A percentile compares a stretch with the other conserved stretches of the same genome.
Evolutionary conservation across 2,113 vertebrate species (phyloP).

Genomic region (Podarcis raffonei): DNA sequence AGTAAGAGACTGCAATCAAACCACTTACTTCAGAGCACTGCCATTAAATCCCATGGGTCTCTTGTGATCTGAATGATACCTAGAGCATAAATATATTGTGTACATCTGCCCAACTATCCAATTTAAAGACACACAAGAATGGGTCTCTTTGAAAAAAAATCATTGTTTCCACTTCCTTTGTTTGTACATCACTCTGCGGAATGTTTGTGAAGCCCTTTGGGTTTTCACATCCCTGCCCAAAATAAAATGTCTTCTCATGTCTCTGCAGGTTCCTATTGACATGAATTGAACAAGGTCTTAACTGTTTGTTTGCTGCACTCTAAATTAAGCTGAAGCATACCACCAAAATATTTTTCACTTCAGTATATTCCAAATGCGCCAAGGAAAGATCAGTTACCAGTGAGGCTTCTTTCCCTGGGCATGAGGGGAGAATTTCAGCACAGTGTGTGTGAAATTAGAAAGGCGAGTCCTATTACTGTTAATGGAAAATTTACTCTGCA

Average conservation of each 20-base stretch:
- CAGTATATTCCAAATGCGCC: neutral
- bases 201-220: neutral
- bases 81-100: neutral
- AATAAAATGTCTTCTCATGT: neutral
- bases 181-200: neutral
- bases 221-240: neutral
- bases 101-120: neutral
- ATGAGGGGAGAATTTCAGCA: neutral
- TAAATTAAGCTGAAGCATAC: neutral
- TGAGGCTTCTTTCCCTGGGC: neutral
- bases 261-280: neutral
- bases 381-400: conserved; percentile 13
- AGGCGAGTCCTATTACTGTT: neutral
- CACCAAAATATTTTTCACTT: neutral
- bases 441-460: neutral
- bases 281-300: conserved; percentile 3
- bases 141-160: neutral
- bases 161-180: neutral
- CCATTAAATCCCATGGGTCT: neutral
- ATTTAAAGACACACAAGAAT: neutral
- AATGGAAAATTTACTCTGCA: conserved; percentile 15
- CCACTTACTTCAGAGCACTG: neutral
- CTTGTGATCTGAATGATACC: neutral
- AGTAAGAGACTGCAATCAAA: neutral
- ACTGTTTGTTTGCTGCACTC: neutral